These are phyloP conservation scores for Teleogryllus oceanicus DNA, from an alignment of 2,888 invertebrate genomes.

Conservation along the genomic window DNA sequence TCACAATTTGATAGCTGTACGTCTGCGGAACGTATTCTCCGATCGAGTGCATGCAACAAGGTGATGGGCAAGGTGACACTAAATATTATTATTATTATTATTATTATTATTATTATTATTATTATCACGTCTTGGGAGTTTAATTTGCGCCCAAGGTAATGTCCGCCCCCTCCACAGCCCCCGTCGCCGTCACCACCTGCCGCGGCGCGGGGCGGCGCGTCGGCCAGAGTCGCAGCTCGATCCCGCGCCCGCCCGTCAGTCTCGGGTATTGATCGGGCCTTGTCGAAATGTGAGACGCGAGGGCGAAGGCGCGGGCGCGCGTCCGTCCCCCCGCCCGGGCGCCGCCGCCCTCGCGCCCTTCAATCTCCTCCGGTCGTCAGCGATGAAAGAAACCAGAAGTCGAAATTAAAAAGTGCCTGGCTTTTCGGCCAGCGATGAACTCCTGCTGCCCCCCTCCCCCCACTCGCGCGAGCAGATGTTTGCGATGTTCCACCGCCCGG, in stretches of 20 bases:
- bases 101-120: no score
- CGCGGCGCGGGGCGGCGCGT: no score
- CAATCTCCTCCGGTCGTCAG: neutral
- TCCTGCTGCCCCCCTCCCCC: neutral
- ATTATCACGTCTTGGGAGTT: no score
- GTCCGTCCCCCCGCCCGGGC: neutral
- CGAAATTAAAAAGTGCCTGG: neutral
- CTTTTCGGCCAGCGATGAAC: neutral
- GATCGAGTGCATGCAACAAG: no score
- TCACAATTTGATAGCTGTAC: no score
- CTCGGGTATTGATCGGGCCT: neutral
- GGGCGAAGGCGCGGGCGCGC: neutral
- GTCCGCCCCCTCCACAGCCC: neutral
- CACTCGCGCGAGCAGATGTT: neutral
- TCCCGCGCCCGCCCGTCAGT: neutral
- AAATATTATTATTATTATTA: no score
- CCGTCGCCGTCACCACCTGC: neutral
- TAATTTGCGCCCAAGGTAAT: no score
- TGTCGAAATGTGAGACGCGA: neutral
- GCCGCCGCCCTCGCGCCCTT: neutral
- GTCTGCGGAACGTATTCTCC: no score
- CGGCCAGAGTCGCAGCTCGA: no score
- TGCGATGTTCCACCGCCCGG: neutral
- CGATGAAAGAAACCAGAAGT: conserved; percentile 6
- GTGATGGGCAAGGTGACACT: no score